Evolutionary conservation across 2,113 vertebrate species (phyloP).

Genomic region (Orthochromis malagaraziensis): DNA sequence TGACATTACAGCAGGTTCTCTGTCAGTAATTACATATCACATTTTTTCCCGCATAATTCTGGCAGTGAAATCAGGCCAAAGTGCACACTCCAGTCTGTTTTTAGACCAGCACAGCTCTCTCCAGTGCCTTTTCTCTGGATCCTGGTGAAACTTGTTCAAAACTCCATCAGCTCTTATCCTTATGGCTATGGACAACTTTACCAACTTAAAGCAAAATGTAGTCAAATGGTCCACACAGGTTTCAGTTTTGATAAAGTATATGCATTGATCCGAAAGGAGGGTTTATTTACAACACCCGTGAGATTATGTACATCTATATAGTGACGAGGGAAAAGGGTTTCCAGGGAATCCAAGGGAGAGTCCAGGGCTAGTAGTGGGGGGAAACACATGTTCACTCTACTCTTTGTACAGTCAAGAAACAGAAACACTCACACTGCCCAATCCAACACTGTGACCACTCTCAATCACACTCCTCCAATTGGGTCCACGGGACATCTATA

Average conservation of each 20-base stretch:
- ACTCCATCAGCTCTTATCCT: background rate
- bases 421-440: background rate
- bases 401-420: background rate
- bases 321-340: background rate
- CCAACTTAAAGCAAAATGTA: background rate
- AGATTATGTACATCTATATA: background rate
- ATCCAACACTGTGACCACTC: background rate
- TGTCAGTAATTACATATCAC: slow-evolving; percentile 27
- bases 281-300: background rate
- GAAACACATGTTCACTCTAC: background rate
- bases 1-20: slow-evolving; percentile 15
- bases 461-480: background rate
- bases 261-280: background rate
- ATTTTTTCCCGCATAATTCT: background rate
- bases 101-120: background rate
- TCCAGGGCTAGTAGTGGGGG: background rate
- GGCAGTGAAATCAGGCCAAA: background rate
- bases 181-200: background rate
- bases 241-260: background rate
- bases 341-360: background rate
- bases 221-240: background rate
- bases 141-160: background rate
- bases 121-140: background rate
- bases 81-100: background rate
- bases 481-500: background rate